phyloP scores from a whole-genome alignment of 2,113 vertebrate genomes.

The Telmatochromis sp. region DNA sequence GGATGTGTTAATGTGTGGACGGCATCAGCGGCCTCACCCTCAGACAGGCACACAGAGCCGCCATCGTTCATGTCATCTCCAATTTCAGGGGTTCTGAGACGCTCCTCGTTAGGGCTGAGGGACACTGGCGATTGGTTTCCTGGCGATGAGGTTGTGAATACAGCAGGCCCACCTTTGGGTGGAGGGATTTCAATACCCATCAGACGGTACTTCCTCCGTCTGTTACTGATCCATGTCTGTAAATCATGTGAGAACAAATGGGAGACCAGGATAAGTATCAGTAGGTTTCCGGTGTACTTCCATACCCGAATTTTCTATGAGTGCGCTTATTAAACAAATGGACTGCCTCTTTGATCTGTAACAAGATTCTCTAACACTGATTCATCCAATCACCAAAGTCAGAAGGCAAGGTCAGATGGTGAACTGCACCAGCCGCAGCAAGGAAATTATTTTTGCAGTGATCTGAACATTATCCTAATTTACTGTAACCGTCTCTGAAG shows the following conservation, averaged over 20 bases:
- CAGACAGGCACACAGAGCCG: slow-evolving; percentile 85
- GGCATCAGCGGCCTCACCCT: slow-evolving; percentile 66
- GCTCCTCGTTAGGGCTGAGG: slow-evolving; percentile 78
- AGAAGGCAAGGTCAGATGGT: not conserved
- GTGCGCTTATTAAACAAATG: not conserved
- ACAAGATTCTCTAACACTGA: not conserved
- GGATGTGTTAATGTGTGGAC: not conserved
- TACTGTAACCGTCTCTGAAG: not conserved
- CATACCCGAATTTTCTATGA: not conserved
- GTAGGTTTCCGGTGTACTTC: not conserved
- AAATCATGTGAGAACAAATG: not conserved
- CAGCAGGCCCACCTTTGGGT: slow-evolving; percentile 89
- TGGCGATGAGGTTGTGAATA: slow-evolving; percentile 79
- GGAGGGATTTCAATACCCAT: slow-evolving; percentile 97
- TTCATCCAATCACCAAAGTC: not conserved
- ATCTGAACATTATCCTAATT: not conserved
- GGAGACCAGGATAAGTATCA: not conserved
- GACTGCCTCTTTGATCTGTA: not conserved
- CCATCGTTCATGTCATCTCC: slow-evolving; percentile 85
- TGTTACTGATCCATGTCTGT: slow-evolving; percentile 99
- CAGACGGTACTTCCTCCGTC: slow-evolving; percentile 94
- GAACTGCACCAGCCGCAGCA: not conserved
- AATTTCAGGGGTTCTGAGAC: slow-evolving; percentile 70
- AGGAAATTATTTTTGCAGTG: not conserved
- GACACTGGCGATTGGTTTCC: slow-evolving; percentile 75